Evolutionary conservation across 2,888 invertebrate genomes (phyloP), one percentile per base, ranked within the genome.

Genomic region (Caenorhabditis sp.): DNA sequence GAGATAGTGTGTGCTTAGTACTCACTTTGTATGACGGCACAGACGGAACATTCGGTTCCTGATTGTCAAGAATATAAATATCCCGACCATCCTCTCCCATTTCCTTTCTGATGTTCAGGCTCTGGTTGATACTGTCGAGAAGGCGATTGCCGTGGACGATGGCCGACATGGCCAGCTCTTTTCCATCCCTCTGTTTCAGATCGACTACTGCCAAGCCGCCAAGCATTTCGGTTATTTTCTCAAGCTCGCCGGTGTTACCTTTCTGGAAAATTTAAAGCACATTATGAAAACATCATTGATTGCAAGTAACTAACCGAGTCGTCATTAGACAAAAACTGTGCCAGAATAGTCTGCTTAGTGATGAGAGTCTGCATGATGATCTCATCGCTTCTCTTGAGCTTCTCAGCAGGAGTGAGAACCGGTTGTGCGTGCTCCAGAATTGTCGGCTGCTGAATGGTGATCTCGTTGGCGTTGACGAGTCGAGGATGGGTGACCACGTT

Each of bases 131-230:
- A 37, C 83, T 84, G 43, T 86, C 86, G 48, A 85, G 65, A 20
- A 89, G 79, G 76, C 89, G 81, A 84, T 89, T 90, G 83, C 88
- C 81, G 66, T 89, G 89, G 13, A 89, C 89, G 37, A 89, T 88
- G 6, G 89, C 84, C 9, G 87, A 84, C 88, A 86, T 85, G 35
- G 85, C 88, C 43, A 87, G 75, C 74, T 87, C 88, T 58, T 83
- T 83, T 7, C 83, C 76, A 55, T 84, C 85, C 20, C 83, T 72
- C 55, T 86, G 83, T 59, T 86, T 86, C 43, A 89, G 73, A 58
- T 88, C 93, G 87, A 93, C 93, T 74, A 98, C 97, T 87, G 95
- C 93, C 81, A 94, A 93, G 78, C 95, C 95, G 91, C 91, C 94
- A 94, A 87, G 96, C 95, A 83, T 96, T 95, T 75, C 97, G 95